Evolutionary conservation across 2,888 invertebrate species (phyloP), one percentile per base, ranked within the genome.

Genomic region (Eretmocerus hayati): DNA sequence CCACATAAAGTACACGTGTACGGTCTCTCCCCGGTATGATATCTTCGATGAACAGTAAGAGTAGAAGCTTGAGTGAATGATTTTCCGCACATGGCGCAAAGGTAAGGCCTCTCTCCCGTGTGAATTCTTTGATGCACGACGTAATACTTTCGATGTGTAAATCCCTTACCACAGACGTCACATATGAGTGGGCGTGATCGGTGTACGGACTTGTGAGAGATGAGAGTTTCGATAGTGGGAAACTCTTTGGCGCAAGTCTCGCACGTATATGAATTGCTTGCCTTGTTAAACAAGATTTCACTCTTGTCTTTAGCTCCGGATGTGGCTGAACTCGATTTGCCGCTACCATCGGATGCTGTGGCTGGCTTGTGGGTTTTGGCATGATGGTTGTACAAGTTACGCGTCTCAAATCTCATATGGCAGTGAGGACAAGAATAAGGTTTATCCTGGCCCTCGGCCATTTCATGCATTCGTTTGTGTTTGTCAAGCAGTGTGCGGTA

Each of bases 21-120:
- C 1, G 72, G 72, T 23, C 71, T 58, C 53, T 72, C 71, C 4
- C 72, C 72, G 0, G 72, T 71, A 48, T 72, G 72, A 56, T 70
- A 69, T 0, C 71, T 62, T 3, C 69, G 65, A 56, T 72, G 72
- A 2, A 72, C 69, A 31, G 67, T 71, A 11, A 71, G 60, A 3
- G 71, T 69, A 8, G 70, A 69, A 5, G 68, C 69, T 52, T 72
- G 71, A 5, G 71, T 71, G 37, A 72, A 72, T 3, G 69, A 68
- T 51, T 72, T 72, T 31, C 69, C 69, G 46, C 71, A 72, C 67
- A 71, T 69, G 16, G 74, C 72, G 54, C 75, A 75, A 5, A 70
- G 59, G 53, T 74, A 75, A 0, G 75, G 75, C 31, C 74, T 65
- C 50, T 74, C 74, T 6, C 75, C 75, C 1, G 74, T 74, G 54